Base-by-base conservation (phyloP, 2,113 vertebrate genomes). In the Taxidea taxus region DNA sequence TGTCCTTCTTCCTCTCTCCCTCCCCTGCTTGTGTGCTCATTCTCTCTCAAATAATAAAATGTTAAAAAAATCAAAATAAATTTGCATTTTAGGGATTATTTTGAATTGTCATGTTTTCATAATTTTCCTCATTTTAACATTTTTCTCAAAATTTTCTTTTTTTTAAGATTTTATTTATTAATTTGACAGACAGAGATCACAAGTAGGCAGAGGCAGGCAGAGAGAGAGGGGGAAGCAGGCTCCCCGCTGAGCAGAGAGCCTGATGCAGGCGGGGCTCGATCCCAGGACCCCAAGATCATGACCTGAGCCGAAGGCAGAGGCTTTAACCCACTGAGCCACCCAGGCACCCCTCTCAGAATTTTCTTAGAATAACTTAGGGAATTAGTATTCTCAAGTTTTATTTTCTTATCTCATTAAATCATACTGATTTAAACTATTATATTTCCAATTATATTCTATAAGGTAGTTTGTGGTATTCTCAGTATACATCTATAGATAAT, bases 61-160 rank as follows among this genome's bases (percentile, higher is more conserved):
- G 6, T 68, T 37, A 2, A 37, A 68, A 66, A 66, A 21, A 37
- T 37, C 7, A 84, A 83, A 60, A 47, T 66, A 64, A 60, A 47
- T 60, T 85, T 84, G 20, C 6, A 56, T 64, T 93, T 93, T 88
- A 70, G 42, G 68, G 64, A 93, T 91, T 68, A 91, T 87, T 88
- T 94, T 95, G 31, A 90, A 64, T 87, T 82, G 31, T 56, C 49
- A 27, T 72, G 37, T 90, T 89, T 81, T 81, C 44, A 23, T 56
- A 49, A 34, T 72, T 92, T 95, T 49, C 27, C 54, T 84, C 12
- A 29, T 56, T 90, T 83, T 16, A 66, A 13, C 85, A 66, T 7
- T 70, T 68, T 66, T 34, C 42, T 91, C n/a, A 56, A 77, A 49
- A 7, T 68, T 93, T 80, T 88, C 21, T 60, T 42, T n/a, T n/a